Evolutionary conservation across 2,797 vertebrate species (phyloP).

Genomic region (Agapornis canus): DNA sequence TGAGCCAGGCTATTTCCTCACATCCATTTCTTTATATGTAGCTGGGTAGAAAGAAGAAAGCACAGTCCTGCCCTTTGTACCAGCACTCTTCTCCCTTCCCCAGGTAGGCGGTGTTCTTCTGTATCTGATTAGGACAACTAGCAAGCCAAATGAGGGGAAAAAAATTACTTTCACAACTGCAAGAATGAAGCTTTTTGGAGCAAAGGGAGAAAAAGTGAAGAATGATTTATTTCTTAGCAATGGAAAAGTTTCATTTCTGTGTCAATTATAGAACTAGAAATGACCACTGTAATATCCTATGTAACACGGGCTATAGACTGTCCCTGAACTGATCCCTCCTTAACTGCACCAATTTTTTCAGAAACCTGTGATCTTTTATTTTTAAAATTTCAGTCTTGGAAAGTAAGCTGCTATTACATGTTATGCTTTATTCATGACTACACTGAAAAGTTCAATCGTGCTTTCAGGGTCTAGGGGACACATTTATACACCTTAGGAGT

Average conservation of each 20-base stretch:
- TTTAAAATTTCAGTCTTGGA: neutral
- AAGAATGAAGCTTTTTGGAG: neutral
- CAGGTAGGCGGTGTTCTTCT: neutral
- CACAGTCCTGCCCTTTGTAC: neutral
- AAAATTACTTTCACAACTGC: neutral
- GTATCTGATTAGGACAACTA: neutral
- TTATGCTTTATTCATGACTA: conserved; percentile 39
- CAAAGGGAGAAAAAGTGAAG: neutral
- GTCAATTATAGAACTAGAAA: neutral
- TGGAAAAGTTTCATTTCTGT: neutral
- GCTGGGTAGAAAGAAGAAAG: neutral
- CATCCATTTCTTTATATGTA: neutral
- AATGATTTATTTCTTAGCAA: neutral
- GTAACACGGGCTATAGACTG: neutral
- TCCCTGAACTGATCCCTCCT: neutral
- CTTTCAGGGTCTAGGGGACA: conserved; percentile 34
- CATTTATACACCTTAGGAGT: conserved; percentile 37
- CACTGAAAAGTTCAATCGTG: conserved; percentile 34
- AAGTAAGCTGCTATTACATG: neutral
- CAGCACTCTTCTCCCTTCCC: neutral
- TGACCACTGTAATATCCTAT: neutral
- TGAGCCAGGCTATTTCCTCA: neutral
- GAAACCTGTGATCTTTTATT: conserved; percentile 11
- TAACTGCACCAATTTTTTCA: neutral
- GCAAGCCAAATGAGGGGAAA: neutral